Evolutionary conservation across 2,888 invertebrate genomes (phyloP), one percentile per base, ranked within the genome.

Genomic region (Stenurella melanura): DNA sequence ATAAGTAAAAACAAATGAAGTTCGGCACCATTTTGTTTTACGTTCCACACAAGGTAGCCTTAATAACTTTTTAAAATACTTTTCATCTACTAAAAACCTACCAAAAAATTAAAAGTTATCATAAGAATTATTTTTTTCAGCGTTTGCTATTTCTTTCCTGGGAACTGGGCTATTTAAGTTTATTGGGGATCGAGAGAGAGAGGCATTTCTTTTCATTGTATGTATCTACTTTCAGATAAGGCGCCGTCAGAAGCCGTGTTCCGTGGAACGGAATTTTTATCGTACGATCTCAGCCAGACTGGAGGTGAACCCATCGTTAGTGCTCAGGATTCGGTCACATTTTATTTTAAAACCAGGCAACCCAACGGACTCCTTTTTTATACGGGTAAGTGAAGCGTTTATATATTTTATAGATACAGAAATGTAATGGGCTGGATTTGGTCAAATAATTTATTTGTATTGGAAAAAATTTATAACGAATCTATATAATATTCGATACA

Each of bases 211-310:
- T 64, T 64, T 64, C 64, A 64, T 64, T 64, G 64, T 19, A 38
- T 64, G 42, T 64, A 34, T 61, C 64, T 64, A 26, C 42, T 64
- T 88, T 11, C 94, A 97, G 98, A 97, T 88, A 97, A 96, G 91
- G 95, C 96, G 12, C 97, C 97, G 57, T 95, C 97, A 72, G 97
- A 98, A 90, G 97, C 97, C 10, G 97, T 97, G 74, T 97, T 98
- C 90, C 93, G 95, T 73, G 98, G 98, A 7, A 94, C 94, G 0
- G 97, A 98, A 91, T 98, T 96, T 91, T 93, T 98, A 74, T 96
- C 96, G 71, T 97, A 97, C 90, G 96, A 97, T 90, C 92, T 97
- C 84, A 95, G 95, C 78, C 95, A 95, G 89, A 94, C 94, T 0
- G 96, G 96, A 4, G 96, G 95, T 0, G 96, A 96, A 87, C 96